Percentiles rank a stretch among this genome's conserved stretches.
Conservation (phyloP, 1,140 invertebrate genomes). For the Bombus superbus region DNA sequence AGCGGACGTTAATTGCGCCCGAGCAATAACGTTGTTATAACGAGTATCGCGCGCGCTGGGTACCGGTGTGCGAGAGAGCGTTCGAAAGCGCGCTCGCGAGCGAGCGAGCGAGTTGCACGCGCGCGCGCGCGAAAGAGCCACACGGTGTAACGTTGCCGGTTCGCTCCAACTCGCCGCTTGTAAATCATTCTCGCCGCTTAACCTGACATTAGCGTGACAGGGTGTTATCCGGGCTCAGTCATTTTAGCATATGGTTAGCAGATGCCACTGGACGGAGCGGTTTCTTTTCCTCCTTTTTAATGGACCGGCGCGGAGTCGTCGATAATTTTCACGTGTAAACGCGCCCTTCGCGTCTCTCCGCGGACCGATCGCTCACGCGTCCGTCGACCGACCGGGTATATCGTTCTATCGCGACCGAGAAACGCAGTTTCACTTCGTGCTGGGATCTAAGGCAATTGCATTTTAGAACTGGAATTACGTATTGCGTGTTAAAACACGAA, state of each 20-base stretch:
- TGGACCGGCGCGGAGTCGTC: conserved; percentile 39
- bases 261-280: conserved; percentile 58
- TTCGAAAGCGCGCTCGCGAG: background rate
- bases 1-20: conserved; percentile 52
- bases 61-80: conserved; percentile 3
- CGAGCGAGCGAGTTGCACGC: background rate
- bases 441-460: too few relatives aligned
- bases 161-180: conserved; percentile 60
- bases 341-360: conserved; percentile 1
- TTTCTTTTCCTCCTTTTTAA: conserved; percentile 54
- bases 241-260: conserved; percentile 70
- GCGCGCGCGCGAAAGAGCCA: background rate
- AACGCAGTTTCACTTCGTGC: background rate
- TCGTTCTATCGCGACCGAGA: background rate
- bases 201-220: conserved; percentile 72
- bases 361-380: background rate
- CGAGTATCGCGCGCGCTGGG: conserved; percentile 27
- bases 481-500: too few relatives aligned
- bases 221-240: conserved; percentile 61
- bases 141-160: conserved; percentile 40
- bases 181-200: conserved; percentile 71
- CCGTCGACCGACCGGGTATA: background rate
- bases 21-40: conserved; percentile 53
- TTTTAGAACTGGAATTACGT: too few relatives aligned
- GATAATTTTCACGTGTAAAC: conserved; percentile 61